Percentiles rank a stretch among this genome's conserved stretches.
These are phyloP conservation scores for Ophion slaviceki DNA, from an alignment of 2,888 invertebrate genomes.

Conservation along the genomic window DNA sequence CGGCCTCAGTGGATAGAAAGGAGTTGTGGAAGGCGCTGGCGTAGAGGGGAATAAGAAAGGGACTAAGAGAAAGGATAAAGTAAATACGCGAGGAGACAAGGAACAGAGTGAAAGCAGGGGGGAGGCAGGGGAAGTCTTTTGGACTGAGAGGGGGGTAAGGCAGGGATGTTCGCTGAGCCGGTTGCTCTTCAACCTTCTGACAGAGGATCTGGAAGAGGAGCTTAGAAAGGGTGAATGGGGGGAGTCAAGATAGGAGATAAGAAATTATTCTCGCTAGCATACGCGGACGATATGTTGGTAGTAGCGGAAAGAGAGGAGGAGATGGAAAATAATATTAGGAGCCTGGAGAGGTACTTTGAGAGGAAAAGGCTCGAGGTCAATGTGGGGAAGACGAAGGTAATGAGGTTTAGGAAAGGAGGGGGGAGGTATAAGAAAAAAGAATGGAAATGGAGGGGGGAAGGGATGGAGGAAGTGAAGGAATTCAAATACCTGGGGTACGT, in stretches of 20 bases:
- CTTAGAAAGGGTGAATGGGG: conserved; percentile 21
- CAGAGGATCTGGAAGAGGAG: no score
- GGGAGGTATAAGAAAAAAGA: conserved; percentile 8
- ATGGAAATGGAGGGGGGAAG: conserved; percentile 49
- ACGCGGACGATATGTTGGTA: conserved; percentile 15
- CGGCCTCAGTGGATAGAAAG: conserved; percentile 17
- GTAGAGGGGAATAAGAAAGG: conserved; percentile 9
- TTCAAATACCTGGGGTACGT: conserved; percentile 53
- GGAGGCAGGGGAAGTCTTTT: conserved; percentile 42
- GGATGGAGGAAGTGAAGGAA: conserved; percentile 60
- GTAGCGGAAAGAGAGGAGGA: conserved; percentile 13
- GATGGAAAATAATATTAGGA: conserved; percentile 33
- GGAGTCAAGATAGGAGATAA: conserved; percentile 23
- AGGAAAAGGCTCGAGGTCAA: conserved; percentile 6
- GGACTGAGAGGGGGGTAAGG: conserved; percentile 55
- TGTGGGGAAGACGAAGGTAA: neutral
- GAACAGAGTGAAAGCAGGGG: conserved; percentile 6
- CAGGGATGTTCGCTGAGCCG: conserved; percentile 63
- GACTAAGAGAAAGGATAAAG: conserved; percentile 8
- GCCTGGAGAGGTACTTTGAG: conserved; percentile 13
- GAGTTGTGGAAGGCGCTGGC: conserved; percentile 10
- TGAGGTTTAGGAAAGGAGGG: neutral
- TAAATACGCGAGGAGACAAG: conserved; percentile 4
- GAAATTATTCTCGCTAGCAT: conserved; percentile 12
- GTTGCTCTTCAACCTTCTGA: no score